Base-by-base conservation (phyloP, 2,797 vertebrate genomes). In the Parotocinclus haroldoi region DNA sequence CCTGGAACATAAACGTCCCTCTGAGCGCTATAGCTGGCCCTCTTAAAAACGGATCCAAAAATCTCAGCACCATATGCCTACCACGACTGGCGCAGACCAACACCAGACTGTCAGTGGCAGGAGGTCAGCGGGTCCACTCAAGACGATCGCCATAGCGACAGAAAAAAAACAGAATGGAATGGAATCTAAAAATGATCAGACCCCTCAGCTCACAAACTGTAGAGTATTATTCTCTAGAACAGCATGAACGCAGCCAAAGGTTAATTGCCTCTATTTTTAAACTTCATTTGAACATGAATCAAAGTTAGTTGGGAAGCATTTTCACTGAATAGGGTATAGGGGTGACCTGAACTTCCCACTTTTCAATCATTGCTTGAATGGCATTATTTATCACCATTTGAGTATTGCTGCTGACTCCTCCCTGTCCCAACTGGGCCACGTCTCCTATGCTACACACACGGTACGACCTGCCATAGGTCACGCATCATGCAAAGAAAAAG, bases 1-100 rank as follows among this genome's bases (percentile, higher is more conserved):
- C 7, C 12, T 48, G 5, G 10, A 6, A 56, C 36, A 65, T 56
- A 69, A 66, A 68, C 11, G 9, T 16, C 37, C 50, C 61, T 60
- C 57, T 65, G 62, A 61, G 10, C 36, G 7, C 1, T 6, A 54
- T 18, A 40, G 19, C 58, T 67, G 73, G 49, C 56, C 9, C 18
- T 1, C 17, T 19, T 18, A 39, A 39, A 10, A 42, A 36, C 19
- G 9, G 51, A 40, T 51, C 62, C 61, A 11, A 40, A 58, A 49
- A 44, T 13, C 12, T 5, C 4, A 57, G 51, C 48, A 36, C 16
- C 45, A 52, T 37, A 75, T 58, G 57, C 18, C 37, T 52, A 42
- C 9, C 27, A 58, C 10, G 18, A 58, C 38, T 62, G 58, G 37
- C 46, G 44, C 45, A 27, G 49, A 9, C 19, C 17, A 14, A 71